Evolutionary conservation across 35 echinoderm and acorn worm species (phyloP), one percentile per base, ranked within the genome.

Genomic region (Lytechinus variegatus): DNA sequence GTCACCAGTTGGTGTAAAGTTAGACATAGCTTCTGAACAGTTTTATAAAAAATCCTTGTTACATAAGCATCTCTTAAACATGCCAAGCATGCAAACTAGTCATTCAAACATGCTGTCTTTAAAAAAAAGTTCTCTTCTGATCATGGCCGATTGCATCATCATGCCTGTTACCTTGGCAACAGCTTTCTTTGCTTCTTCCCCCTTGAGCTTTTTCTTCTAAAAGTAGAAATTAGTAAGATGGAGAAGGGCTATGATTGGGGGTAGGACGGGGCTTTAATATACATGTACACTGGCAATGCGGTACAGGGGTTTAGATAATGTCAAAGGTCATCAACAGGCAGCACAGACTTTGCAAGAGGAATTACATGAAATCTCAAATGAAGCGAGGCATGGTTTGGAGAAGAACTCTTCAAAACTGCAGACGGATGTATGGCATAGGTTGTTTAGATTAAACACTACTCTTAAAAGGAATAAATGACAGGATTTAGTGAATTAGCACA

Each of bases 181-280:
- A 27, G 88, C 88, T 27, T 90, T 90, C 88, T 90, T 90, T 10
- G 88, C 88, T 90, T 90, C 88, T 90, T 90, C 88, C 12, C 88
- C 88, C 88, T 90, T 90, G 16, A 90, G 88, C 88, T 90, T 90
- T 90, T 90, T 90, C 88, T 90, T 90, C 88, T 90, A 90, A 44
- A 79, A 79, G 66, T 79, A 79, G 19, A 79, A 79, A 79, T 79
- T 79, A 79, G 66, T 79, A 79, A 79, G 66, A 79, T 79, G 66
- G 19, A 79, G 66, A 24, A 79, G 66, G 66, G 19, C 66, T 24
- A n/a, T 79, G 66, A 79, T 79, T 79, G 66, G 66, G 33, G 56
- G 66, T 16, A 79, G 66, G 16, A n/a, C 16, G 66, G n/a, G 4
- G 2, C n/a, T 79, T 6, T 13, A 24, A 72, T 24, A 24, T 79